Base-by-base conservation (phyloP, 2,797 vertebrate genomes). In the Neomorphus geoffroyi region DNA sequence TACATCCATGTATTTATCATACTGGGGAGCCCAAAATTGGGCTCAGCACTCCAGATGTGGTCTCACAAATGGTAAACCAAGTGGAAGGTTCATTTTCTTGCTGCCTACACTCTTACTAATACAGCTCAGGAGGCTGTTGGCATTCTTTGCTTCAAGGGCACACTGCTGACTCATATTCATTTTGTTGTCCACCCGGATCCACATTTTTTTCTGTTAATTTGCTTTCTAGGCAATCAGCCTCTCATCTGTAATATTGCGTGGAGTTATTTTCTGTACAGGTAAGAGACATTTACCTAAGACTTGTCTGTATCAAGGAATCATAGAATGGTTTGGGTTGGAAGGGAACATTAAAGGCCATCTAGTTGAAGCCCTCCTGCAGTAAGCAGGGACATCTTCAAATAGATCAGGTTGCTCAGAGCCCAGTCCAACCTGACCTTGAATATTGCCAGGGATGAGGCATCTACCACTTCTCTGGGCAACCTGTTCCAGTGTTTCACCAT, bases 381-480 rank as follows among this genome's bases (percentile, higher is more conserved):
- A 1, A 43, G 3, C 46, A 69, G 30, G 13, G 10, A 4, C 11
- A 16, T 45, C 30, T 80, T 73, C 46, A 69, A 10, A 28, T 27
- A 6, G 15, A 26, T 19, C 19, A 41, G 15, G 6, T 58, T 89
- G n/a, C n/a, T 66, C 56, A 80, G 33, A 41, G 11, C 7, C 21
- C 22, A 0, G 0, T 61, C 24, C 37, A 61, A 39, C 28, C 2
- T 54, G 30, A 53, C 18, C 4, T 15, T 28, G 32, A 65, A 24
- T 17, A 2, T 70, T 84, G 77, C 28, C 14, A 43, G 54, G n/a
- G 6, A 43, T 64, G n/a, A 10, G 5, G 4, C 3, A 19, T 56
- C 27, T 43, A 26, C 21, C 16, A 43, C 12, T 12, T 56, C 7
- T 62, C 62, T 51, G 9, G 15, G 13, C 5, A 94, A 46, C 9